Base-by-base conservation (phyloP, 2,797 vertebrate genomes). In the Pagetopsis macropterus region DNA sequence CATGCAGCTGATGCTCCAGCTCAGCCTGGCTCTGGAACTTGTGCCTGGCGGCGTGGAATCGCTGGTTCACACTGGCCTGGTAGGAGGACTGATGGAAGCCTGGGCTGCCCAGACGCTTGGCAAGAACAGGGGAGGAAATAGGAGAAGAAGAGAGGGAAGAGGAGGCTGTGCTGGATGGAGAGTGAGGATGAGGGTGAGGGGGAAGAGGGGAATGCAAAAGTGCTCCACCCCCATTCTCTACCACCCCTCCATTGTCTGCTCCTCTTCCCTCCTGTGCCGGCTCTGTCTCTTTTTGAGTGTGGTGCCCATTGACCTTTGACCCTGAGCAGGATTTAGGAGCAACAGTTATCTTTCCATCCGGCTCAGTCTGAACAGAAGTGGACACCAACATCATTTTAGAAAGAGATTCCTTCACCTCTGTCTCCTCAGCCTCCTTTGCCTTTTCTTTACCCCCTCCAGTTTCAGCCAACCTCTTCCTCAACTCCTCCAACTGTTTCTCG, bases 1-100 rank as follows among this genome's bases (percentile, higher is more conserved):
- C 93, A 0, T 94, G 93, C 1, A 88, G 87, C 79, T 96, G 96
- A 9, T 98, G 97, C 50, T 99, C 97, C 78, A 97, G 95, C 81
- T 99, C 98, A 0, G 96, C 96, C 64, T 99, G 98, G 3, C 94
- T 93, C 90, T 99, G 98, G 84, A 99, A 99, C 91, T 97, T 99
- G 94, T 99, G 97, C 12, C 98, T 88, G 46, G 98, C 98, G 0
- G 98, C 98, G 0, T 99, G 98, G 93, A 99, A 99, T 0, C 98
- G 95, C 72, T 99, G 98, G 84, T 98, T 99, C 91, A 99, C 94
- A 50, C 97, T 95, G 13, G 96, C 95, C 88, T 99, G 98, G 91
- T 97, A 99, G 78, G 96, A 95, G 0, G 97, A 97, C 70, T 97
- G 97, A 88, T 97, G 98, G 92, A 95, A 93, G 2, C 94, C 92